Evolutionary conservation across 2,797 vertebrate species (phyloP).

Genomic region (Sebastes diploproa): DNA sequence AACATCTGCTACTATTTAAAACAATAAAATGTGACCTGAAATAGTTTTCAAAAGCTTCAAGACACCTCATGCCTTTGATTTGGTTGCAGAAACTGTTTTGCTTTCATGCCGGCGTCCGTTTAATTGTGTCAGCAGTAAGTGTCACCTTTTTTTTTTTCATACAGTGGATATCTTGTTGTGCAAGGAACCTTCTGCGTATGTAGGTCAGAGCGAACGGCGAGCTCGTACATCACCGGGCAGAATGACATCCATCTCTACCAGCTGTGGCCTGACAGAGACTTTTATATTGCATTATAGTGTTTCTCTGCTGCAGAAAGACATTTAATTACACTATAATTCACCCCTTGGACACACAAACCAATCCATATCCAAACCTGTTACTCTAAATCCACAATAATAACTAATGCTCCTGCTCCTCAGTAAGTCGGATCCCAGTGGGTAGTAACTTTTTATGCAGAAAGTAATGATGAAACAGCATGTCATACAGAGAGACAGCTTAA

Average conservation of each 20-base stretch:
- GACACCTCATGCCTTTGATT: slow-evolving; percentile 21
- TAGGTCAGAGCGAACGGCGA: slow-evolving; percentile 56
- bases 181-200: slow-evolving; percentile 43
- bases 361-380: slow-evolving; percentile 5
- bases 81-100: slow-evolving; percentile 6
- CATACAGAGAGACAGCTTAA: slow-evolving; percentile 47
- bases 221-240: slow-evolving; percentile 17
- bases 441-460: slow-evolving; percentile 24
- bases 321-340: neutral
- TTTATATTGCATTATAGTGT: neutral
- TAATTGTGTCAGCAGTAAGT: slow-evolving; percentile 44
- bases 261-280: slow-evolving; percentile 11
- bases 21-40: slow-evolving; percentile 38
- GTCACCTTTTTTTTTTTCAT: slow-evolving; percentile 41
- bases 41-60: slow-evolving; percentile 6
- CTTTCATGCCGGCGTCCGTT: slow-evolving; percentile 7
- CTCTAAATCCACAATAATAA: slow-evolving; percentile 28
- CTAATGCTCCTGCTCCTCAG: slow-evolving; percentile 8
- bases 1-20: slow-evolving; percentile 31
- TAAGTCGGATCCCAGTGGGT: slow-evolving; percentile 28
- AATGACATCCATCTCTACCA: slow-evolving; percentile 38
- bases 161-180: slow-evolving; percentile 27
- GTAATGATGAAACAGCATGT: slow-evolving; percentile 64
- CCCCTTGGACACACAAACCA: neutral
- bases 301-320: neutral